phyloP scores from a whole-genome alignment of 2,113 vertebrate genomes.

The Lichenostomus cassidix region DNA sequence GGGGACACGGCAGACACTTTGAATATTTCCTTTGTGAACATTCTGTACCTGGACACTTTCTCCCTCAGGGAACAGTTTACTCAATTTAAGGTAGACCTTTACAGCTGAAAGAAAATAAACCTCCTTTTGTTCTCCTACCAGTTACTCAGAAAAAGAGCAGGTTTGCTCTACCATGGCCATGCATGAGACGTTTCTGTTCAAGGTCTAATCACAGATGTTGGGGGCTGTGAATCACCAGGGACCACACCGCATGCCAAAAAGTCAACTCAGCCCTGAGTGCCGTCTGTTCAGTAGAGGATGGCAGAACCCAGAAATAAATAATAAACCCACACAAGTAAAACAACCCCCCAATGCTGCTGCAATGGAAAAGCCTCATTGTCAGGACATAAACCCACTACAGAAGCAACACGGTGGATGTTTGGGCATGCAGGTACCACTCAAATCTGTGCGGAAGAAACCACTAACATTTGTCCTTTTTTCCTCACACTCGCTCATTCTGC shows the following conservation, averaged over 20 bases:
- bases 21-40: constrained; percentile 55
- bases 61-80: constrained; percentile 55
- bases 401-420: neutral
- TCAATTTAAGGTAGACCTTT: constrained; percentile 45
- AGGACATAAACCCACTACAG: neutral
- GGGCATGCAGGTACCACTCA: neutral
- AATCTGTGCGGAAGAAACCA: neutral
- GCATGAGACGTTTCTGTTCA: neutral
- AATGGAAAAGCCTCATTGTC: neutral
- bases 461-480: neutral
- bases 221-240: neutral
- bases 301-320: neutral
- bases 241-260: accelerated
- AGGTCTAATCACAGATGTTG: constrained; percentile 1
- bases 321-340: neutral
- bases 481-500: neutral
- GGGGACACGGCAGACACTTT: neutral
- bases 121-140: constrained; percentile 14
- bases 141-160: neutral
- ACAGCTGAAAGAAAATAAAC: constrained; percentile 6
- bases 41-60: constrained; percentile 54
- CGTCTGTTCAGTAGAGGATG: neutral
- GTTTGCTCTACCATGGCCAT: neutral
- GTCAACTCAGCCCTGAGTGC: neutral
- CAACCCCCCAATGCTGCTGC: neutral